Percentiles rank a stretch among this genome's conserved stretches.
Evolutionary conservation across 1,140 invertebrate species (phyloP).

Genomic region (Meloidogyne chitwoodi): DNA sequence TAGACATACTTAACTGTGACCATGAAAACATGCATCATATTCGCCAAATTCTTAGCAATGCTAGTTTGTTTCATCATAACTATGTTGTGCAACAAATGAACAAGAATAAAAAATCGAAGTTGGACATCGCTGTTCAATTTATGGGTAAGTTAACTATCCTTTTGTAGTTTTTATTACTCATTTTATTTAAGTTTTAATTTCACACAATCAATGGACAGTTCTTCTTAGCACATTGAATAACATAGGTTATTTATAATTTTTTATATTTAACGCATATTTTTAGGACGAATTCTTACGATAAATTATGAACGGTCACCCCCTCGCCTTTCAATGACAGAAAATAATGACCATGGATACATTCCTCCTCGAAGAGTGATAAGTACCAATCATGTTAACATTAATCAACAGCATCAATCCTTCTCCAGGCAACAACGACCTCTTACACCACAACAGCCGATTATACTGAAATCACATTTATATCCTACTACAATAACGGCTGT

Average conservation of each 20-base stretch:
- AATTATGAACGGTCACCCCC: neutral
- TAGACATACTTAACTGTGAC: slow-evolving; percentile 42
- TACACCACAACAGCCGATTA: neutral
- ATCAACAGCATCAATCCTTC: neutral
- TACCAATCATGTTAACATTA: neutral
- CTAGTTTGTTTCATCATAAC: slow-evolving; percentile 12
- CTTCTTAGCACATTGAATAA: slow-evolving; percentile 11
- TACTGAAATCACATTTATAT: neutral
- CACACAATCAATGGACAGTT: slow-evolving; percentile 18
- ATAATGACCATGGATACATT: neutral
- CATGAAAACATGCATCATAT: slow-evolving; percentile 22
- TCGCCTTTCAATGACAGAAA: neutral
- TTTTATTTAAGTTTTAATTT: slow-evolving; percentile 7
- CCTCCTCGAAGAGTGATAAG: neutral
- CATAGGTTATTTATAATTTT: neutral
- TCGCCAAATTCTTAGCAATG: slow-evolving; percentile 10
- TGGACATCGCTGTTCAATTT: neutral
- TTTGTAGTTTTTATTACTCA: neutral
- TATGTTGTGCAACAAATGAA: slow-evolving; percentile 35
- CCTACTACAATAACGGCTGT: neutral
- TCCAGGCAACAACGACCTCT: neutral
- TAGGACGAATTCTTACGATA: neutral
- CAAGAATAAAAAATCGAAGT: slow-evolving; percentile 7
- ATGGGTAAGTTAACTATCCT: slow-evolving; percentile 9
- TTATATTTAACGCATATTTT: neutral